Evolutionary conservation across 2,888 invertebrate species (phyloP), one percentile per base, ranked within the genome.

Genomic region (Drosophila borborema): DNA sequence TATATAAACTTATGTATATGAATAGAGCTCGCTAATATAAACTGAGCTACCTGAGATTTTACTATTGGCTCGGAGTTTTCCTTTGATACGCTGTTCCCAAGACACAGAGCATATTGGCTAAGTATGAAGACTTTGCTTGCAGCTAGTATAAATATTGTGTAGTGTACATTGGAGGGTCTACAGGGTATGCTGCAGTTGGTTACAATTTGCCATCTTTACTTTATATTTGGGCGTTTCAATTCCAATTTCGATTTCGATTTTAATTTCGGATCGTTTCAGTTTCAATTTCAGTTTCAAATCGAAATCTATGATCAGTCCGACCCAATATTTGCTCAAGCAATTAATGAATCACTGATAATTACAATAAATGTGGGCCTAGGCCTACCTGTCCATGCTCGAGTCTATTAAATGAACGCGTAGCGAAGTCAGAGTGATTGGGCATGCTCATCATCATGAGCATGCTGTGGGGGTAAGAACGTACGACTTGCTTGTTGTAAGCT

Each of bases 281-380:
- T 72, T 69, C 41, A 40, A 51, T 65, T 74, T 65, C 54, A 40
- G 48, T 65, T 62, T 56, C 41, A 61, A 64, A 64, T 53, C 38
- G 53, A 71, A 71, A 67, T 66, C 61, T 55, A 54, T 48, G 63
- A 58, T 65, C 49, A 66, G 64, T 63, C 77, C 73, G 64, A 73
- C 81, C 77, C 67, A 76, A 70, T 89, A 81, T 89, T 89, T 90
- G 87, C 80, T 59, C 76, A 76, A 90, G 73, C 82, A 90, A 90
- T 88, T 90, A 90, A 90, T 90, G 90, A 90, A 90, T 90, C 90
- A 90, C 80, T 82, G 90, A 88, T 86, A 90, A 90, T 90, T 90
- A 86, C 86, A 88, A 84, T 88, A 87, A 85, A 85, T 89, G 77
- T 88, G 78, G 90, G 83, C 81, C 9, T 54, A 10, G 38, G 56